phyloP scores from a whole-genome alignment of 2,113 vertebrate genomes.

The Andinoacara biseriatus region DNA sequence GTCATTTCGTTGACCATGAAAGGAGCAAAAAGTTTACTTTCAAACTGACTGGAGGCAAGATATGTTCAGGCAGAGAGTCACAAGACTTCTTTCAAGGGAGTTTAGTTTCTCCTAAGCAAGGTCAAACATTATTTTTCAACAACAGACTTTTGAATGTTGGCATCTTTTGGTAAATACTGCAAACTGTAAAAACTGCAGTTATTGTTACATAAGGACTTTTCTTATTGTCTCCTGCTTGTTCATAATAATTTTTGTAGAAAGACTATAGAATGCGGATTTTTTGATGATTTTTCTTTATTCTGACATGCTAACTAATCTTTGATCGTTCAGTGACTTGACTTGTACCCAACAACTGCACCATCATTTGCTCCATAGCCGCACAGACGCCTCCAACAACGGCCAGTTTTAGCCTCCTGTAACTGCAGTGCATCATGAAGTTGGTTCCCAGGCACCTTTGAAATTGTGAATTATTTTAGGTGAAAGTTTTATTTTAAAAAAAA shows the following conservation, averaged over 20 bases:
- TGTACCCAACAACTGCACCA: not conserved
- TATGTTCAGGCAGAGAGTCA: constrained; percentile 21
- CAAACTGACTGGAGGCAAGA: constrained; percentile 9
- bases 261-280: not conserved
- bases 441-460: not conserved
- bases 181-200: not conserved
- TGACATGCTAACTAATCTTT: not conserved
- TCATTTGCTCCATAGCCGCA: not conserved
- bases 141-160: not conserved
- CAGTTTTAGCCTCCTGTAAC: not conserved
- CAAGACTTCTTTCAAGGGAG: not conserved
- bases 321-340: not conserved
- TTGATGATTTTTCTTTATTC: not conserved
- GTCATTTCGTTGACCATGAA: not conserved
- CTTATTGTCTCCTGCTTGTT: not conserved
- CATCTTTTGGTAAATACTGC: not conserved
- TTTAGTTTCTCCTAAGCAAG: constrained; percentile 8
- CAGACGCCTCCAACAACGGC: not conserved
- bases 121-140: not conserved
- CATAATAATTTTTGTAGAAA: not conserved
- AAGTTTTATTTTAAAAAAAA: not conserved
- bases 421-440: not conserved
- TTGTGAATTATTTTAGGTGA: not conserved
- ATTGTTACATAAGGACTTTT: not conserved
- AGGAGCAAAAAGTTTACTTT: constrained; percentile 21